Base-by-base conservation (phyloP, 2,888 invertebrate species). In the Epistrophe eligans region DNA sequence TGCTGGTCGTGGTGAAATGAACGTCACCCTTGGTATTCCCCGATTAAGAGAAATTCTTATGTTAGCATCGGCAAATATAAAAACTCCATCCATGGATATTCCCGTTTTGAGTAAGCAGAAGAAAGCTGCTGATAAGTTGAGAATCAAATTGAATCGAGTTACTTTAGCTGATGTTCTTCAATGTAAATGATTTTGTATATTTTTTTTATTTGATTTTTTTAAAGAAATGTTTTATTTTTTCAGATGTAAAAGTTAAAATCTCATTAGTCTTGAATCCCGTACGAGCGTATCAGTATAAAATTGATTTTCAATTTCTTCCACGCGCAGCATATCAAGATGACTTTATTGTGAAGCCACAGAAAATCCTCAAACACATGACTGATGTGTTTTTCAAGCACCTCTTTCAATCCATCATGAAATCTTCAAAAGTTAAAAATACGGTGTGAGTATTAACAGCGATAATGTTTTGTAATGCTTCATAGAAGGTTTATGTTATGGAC, bases 1-100 rank as follows among this genome's bases (percentile, higher is more conserved):
- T 93, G 99, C 99, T 90, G 99, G 99, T 91, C 96, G 99, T 93
- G 99, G 99, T 94, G 99, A 99, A 93, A 99, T 99, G 99, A 99
- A 99, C 94, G 99, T 99, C 0, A 99, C 99, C 0, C 94, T 99
- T n/a, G 99, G 99, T 94, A 99, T 99, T 90, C 99, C 99, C 0
- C 95, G 99, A 89, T 94, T 99, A 7, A 94, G 99, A 89, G 99
- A 99, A 95, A 98, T 99, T 89, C 94, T 99, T 0, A 99, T 99
- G 99, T 96, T 96, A 90, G 99, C 99, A 0, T 97, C 98, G 1
- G 95, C 95, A n/a, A 96, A 96, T 84, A 97, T 99, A 13, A 98
- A 98, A 93, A 99, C 99, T 0, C 99, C 99, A 0, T 97, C 96
- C 71, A 98, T 99, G 97, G 98, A 98, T 90, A 96, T 99, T 89